Base-by-base conservation (phyloP, 2,888 invertebrate species). In the Meandrusa payeni region DNA sequence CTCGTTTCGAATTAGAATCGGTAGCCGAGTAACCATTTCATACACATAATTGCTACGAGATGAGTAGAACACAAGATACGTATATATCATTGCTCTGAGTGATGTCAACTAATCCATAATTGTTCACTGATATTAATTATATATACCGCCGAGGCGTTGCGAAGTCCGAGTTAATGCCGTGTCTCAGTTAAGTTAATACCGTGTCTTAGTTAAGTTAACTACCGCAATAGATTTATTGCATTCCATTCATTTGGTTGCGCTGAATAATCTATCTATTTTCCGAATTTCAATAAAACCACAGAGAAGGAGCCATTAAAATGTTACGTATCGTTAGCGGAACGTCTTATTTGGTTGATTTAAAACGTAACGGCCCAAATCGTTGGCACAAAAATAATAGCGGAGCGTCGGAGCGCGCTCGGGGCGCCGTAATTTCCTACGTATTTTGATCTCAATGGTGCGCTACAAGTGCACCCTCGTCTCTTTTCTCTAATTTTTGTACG, bases 391-490 rank as follows among this genome's bases (percentile, higher is more conserved):
- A 83, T 82, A 79, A 81, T 76, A 73, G 67, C 66, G 56, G 17
- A 22, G 45, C 65, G 63, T 59, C 59, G 60, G 59, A n/a, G n/a
- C n/a, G 55, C 63, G 75, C 80, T 74, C 69, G 64, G 68, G 70
- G 80, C 79, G 63, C 68, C 60, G 82, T 83, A 82, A 87, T 86
- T 86, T 86, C 83, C 82, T 79, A 81, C 81, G 76, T 78, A 79
- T 86, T 86, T 86, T 80, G 83, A 85, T 81, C 82, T 82, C 83
- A 86, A 87, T 86, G 85, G 83, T 71, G 85, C 86, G 82, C 74
- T 67, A 81, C 83, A 85, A 86, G 83, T 83, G 81, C 74, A 76
- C 82, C 77, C 82, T 76, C 76, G 71, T 76, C 76, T 81, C 80
- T 76, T 82, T 81, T 79, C 78, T 81, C 83, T 81, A 82, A 83